Evolutionary conservation across 2,113 vertebrate species (phyloP), one percentile per base, ranked within the genome.

Genomic region (Pipra filicauda): DNA sequence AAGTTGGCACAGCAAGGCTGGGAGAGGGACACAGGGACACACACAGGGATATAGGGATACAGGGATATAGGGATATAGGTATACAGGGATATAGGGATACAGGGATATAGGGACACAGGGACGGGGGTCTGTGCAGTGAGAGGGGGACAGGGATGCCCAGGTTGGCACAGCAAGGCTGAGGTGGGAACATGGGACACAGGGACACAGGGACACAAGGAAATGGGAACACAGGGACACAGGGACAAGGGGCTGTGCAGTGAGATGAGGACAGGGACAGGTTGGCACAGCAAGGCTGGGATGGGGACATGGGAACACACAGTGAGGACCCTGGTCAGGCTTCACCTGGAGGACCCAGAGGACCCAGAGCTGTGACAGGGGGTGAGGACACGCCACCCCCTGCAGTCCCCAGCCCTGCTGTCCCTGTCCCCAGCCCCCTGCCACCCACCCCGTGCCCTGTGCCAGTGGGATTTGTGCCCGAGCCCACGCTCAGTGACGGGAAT

Each of bases 301-400:
- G 3, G 65, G 41, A 84, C 33, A 31, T 1, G 4, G 16, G 46
- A 48, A 62, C 49, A 51, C 49, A 51, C 49, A 52, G 26, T 28
- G 26, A 52, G 51, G 51, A 15, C 51, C 26, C 8, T 15, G 15
- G 15, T 31, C 85, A 39, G 39, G 41, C 65, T 22, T 65, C 46
- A 8, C 69, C 51, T 5, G 4, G 51, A 55, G 66, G 7, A 17
- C 78, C 58, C 57, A 23, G 59, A 49, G 54, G 72, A 59, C 31
- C 26, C 1, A 3, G 82, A 49, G 51, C 41, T 3, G 18, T 1
- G 72, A 17, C 21, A 8, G 2, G 13, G 35, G 23, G 19, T 0
- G 4, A 19, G 39, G 39, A 15, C 26, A 26, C 1, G 0, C 31
- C 15, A 2, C 27, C 26, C 54, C 81, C 81, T 1, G 10, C 5